Conservation (phyloP, 2,113 vertebrate genomes). For the Peromyscus californicus region DNA sequence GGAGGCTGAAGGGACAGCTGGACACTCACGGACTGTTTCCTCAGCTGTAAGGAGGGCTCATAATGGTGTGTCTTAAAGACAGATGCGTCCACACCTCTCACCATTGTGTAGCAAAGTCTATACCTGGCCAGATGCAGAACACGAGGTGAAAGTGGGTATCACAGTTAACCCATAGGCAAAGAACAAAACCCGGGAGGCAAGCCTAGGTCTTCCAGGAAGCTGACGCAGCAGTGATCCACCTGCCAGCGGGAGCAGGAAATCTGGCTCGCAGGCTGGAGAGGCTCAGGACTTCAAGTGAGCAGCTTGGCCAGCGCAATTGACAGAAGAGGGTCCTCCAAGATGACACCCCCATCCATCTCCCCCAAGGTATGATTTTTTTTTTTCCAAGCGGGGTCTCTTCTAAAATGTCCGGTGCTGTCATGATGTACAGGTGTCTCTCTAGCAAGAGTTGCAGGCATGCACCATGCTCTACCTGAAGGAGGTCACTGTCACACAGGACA, state of each 20-base stretch:
- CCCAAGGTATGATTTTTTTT: background rate
- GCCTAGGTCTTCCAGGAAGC: background rate
- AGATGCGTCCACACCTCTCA: background rate
- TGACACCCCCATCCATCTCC: background rate
- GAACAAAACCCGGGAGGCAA: background rate
- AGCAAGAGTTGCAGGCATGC: background rate
- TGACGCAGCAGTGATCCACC: background rate
- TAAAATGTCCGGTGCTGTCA: background rate
- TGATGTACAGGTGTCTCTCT: background rate
- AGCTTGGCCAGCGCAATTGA: too few species aligned
- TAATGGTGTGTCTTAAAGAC: background rate
- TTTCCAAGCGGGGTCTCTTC: background rate
- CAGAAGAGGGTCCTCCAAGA: background rate
- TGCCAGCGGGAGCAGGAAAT: background rate
- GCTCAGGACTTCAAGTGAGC: background rate
- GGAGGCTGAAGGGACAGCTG: background rate
- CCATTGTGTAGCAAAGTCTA: too few species aligned
- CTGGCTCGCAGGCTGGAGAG: background rate
- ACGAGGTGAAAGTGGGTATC: background rate
- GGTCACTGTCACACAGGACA: background rate
- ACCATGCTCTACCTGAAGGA: background rate
- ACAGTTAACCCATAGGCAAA: background rate
- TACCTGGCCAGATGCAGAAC: background rate
- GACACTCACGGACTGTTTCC: background rate
- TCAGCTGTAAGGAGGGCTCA: background rate